Evolutionary conservation across 2,113 vertebrate species (phyloP).

Genomic region (Mugil cephalus): DNA sequence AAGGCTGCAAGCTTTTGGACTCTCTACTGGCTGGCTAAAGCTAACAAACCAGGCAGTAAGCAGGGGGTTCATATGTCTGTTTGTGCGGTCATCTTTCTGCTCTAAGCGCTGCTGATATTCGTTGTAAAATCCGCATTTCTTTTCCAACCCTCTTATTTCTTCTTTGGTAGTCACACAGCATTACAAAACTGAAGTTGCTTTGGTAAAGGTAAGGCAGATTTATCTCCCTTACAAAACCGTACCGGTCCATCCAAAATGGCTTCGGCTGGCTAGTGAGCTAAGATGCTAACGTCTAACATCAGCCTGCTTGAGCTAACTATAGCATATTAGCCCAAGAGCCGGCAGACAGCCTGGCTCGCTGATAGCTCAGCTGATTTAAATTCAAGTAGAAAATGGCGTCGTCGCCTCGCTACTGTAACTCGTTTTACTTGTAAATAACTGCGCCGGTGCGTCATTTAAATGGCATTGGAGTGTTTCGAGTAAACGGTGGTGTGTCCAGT

Average conservation of each 20-base stretch:
- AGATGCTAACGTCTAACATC: constrained; percentile 16
- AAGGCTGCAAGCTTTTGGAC: constrained; percentile 29
- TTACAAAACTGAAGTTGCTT: constrained; percentile 83
- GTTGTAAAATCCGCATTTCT: constrained; percentile 10
- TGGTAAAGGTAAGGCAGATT: constrained; percentile 81
- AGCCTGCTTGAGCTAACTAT: constrained; percentile 34
- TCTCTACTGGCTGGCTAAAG: constrained; percentile 47
- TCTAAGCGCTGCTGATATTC: constrained; percentile 28
- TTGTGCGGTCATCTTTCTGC: constrained; percentile 44
- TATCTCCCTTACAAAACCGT: constrained; percentile 27
- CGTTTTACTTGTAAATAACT: neutral
- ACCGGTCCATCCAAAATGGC: constrained; percentile 84
- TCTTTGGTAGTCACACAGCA: constrained; percentile 65
- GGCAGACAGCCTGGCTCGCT: constrained; percentile 39
- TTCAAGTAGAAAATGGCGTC: constrained; percentile 80
- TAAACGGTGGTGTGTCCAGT: too few species aligned
- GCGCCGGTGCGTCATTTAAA: neutral
- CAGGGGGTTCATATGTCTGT: constrained; percentile 47
- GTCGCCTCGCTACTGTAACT: constrained; percentile 11
- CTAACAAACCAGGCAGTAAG: constrained; percentile 50
- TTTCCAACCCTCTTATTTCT: constrained; percentile 52
- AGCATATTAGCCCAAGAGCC: constrained; percentile 46
- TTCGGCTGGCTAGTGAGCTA: constrained; percentile 56
- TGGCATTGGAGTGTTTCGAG: rapidly evolving
- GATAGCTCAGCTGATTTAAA: constrained; percentile 50